Base-by-base conservation (phyloP, 2,113 vertebrate genomes). In the Thalassarche chlororhynchos region DNA sequence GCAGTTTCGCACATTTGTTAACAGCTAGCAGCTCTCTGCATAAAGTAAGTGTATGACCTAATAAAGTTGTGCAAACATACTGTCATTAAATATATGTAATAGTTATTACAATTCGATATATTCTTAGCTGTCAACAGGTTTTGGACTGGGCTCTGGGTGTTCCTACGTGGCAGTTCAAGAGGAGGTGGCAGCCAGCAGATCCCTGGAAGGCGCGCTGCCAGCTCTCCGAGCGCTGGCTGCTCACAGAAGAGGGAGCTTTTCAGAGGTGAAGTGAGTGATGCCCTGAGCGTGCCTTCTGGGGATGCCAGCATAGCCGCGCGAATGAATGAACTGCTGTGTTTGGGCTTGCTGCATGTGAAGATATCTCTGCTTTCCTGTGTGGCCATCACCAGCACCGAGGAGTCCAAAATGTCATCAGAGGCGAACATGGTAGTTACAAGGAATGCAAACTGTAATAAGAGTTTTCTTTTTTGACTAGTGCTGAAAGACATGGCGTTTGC, bases 101-200 rank as follows among this genome's bases (percentile, higher is more conserved):
- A 81, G 86, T 72, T 78, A 19, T 78, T 84, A 84, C 44, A 93
- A 92, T 86, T 81, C 16, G 3, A 71, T 80, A 71, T 68, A 86
- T 90, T 91, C 58, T 77, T 25, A 94, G 83, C 79, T 97, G 92
- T 96, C 96, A 91, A 46, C 91, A 90, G 51, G 70, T 81, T 90
- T 87, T 77, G 74, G 51, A 28, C 19, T 8, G 69, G 47, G 46
- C 36, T 84, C 49, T 71, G 72, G n/a, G 55, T 71, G 83, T 16
- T 94, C 81, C 74, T 79, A 28, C 0, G 2, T 26, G 84, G 86
- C 77, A 82, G 77, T 15, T 82, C 69, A 82, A 80, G 89, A 2
- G 0, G 74, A 80, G 70, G 77, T 46, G 89, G 87, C 7, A 8
- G 93, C 60, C 92, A 82, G 83, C 70, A 91, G 83, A 36, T 15